A percentile compares a stretch with the other conserved stretches of the same genome.
phyloP scores from a whole-genome alignment of 2,113 vertebrate species.

The Calypte anna region DNA sequence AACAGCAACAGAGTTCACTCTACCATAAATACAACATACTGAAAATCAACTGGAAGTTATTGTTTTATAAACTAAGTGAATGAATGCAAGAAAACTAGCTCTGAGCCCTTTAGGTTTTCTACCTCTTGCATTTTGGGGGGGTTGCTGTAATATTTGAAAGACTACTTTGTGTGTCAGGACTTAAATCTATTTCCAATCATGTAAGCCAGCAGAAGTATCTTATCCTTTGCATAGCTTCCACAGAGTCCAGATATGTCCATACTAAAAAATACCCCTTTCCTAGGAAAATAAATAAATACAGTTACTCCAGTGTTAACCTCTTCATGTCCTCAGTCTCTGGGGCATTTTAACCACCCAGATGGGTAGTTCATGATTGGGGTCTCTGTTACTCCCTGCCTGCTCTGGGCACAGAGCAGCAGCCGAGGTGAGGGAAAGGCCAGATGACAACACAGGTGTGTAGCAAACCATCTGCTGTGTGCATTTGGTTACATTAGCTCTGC shows the following conservation, averaged over 20 bases:
- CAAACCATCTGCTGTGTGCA: not conserved
- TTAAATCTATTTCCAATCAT: not conserved
- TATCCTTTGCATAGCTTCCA: not conserved
- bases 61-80: slow-evolving; percentile 8
- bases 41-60: not conserved
- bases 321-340: not conserved
- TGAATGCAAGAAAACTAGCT: not conserved
- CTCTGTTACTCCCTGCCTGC: not conserved
- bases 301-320: not conserved
- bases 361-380: not conserved
- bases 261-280: not conserved
- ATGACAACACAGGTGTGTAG: not conserved
- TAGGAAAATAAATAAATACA: accelerated
- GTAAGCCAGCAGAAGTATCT: not conserved
- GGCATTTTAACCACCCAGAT: not conserved
- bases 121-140: not conserved
- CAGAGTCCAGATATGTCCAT: not conserved
- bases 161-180: not conserved
- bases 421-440: not conserved
- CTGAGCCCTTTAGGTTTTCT: not conserved
- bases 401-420: not conserved
- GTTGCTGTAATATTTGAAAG: not conserved
- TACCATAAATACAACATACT: not conserved
- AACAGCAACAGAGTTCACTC: not conserved
- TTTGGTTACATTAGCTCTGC: not conserved